A percentile compares a stretch with the other conserved stretches of the same genome.
Conservation (phyloP, 2,113 vertebrate genomes). For the Semicossyphus pulcher region DNA sequence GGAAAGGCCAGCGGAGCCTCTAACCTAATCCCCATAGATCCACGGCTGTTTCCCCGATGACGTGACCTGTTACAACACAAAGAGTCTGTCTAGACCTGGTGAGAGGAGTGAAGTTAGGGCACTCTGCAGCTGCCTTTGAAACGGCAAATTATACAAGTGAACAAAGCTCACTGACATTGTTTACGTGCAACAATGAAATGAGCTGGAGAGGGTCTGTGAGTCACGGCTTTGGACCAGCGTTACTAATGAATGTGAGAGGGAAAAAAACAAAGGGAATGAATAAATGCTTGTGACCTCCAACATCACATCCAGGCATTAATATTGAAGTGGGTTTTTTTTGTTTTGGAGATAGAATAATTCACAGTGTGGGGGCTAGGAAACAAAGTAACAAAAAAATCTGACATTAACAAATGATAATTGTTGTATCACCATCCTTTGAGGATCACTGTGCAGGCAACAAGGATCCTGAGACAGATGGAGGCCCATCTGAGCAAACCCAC, state of each 20-base stretch:
- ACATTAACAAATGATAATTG: conserved; percentile 70
- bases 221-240: neutral
- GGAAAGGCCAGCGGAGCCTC: conserved; percentile 39
- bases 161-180: conserved; percentile 22
- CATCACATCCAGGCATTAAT: conserved; percentile 12
- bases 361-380: conserved; percentile 3
- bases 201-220: conserved; percentile 21
- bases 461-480: conserved; percentile 69
- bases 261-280: neutral
- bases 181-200: conserved; percentile 27
- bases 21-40: conserved; percentile 50
- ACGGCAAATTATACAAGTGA: conserved; percentile 32
- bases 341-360: neutral
- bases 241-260: conserved; percentile 6
- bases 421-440: conserved; percentile 56
- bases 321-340: neutral
- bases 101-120: conserved; percentile 10
- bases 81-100: neutral
- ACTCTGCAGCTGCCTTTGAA: conserved; percentile 1
- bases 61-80: conserved; percentile 7
- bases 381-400: conserved; percentile 29
- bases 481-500: conserved; percentile 60
- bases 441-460: conserved; percentile 48
- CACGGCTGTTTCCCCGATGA: conserved; percentile 31
- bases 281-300: conserved; percentile 22